phyloP scores from a whole-genome alignment of 1,140 invertebrate genomes.

The Agrilus planipennis region DNA sequence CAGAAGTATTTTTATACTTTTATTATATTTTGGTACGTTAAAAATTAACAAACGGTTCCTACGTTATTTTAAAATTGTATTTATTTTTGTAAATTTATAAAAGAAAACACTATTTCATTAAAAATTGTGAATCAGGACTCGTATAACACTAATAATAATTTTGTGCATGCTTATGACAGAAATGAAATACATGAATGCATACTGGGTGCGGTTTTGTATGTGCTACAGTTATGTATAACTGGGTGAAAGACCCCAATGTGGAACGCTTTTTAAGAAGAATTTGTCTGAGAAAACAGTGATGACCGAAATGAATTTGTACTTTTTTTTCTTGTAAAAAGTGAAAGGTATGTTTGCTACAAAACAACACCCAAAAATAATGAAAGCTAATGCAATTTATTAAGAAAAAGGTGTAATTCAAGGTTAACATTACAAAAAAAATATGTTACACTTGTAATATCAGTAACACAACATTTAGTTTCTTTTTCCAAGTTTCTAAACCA shows the following conservation, averaged over 20 bases:
- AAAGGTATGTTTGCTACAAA: no score
- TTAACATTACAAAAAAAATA: no score
- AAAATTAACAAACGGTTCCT: no score
- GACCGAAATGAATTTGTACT: slow-evolving; percentile 1
- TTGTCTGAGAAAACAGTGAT: slow-evolving; percentile 3
- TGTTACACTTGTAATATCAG: no score
- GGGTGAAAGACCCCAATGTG: slow-evolving; percentile 14
- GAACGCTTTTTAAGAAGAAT: slow-evolving; percentile 12
- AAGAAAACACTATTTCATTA: neutral
- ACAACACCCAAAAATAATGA: no score
- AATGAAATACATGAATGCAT: slow-evolving; percentile 5
- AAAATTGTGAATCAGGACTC: neutral
- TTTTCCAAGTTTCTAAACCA: no score
- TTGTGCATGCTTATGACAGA: slow-evolving; percentile 2
- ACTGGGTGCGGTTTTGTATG: slow-evolving; percentile 13
- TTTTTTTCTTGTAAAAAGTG: no score
- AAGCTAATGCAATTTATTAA: no score
- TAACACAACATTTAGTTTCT: no score
- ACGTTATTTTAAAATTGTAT: neutral
- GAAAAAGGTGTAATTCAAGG: no score
- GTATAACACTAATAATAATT: slow-evolving; percentile 1
- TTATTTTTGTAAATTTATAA: neutral
- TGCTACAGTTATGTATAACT: no score
- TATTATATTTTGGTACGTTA: no score
- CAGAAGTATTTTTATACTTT: neutral